These are phyloP conservation scores for Callospermophilus lateralis DNA, from an alignment of 2,113 vertebrate genomes.

Conservation along the genomic window DNA sequence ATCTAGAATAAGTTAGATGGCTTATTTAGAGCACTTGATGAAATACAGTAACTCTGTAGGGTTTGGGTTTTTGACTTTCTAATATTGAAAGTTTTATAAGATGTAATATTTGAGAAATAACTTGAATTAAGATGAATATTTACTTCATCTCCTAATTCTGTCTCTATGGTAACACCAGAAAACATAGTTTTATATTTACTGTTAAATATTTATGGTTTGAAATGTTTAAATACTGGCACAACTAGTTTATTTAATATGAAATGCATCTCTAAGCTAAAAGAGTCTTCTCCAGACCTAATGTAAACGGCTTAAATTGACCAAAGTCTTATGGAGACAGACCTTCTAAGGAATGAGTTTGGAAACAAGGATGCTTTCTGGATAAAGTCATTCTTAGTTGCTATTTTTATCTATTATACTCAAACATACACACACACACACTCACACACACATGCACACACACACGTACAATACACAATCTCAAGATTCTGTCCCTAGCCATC, in stretches of 20 bases:
- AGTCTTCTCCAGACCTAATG: neutral
- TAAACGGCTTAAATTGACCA: conserved; percentile 3
- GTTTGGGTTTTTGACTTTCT: neutral
- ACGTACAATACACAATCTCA: neutral
- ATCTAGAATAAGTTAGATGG: neutral
- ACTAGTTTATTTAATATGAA: conserved; percentile 20
- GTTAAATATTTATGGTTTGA: neutral
- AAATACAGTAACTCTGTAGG: neutral
- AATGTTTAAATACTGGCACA: neutral
- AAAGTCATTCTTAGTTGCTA: neutral
- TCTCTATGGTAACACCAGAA: neutral
- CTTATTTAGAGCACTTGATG: neutral
- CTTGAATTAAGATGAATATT: neutral
- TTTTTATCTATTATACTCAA: conserved; percentile 7
- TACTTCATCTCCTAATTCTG: conserved; percentile 9
- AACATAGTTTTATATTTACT: neutral
- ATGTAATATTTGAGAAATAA: neutral
- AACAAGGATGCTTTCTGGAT: neutral
- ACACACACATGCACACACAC: neutral
- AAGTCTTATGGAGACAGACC: neutral
- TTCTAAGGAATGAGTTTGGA: conserved; percentile 37
- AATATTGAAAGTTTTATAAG: neutral
- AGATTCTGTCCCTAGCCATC: neutral
- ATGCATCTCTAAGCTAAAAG: neutral
- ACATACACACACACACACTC: neutral